Evolutionary conservation across 2,888 invertebrate genomes (phyloP), one percentile per base, ranked within the genome.

Genomic region (Diploptera punctata): DNA sequence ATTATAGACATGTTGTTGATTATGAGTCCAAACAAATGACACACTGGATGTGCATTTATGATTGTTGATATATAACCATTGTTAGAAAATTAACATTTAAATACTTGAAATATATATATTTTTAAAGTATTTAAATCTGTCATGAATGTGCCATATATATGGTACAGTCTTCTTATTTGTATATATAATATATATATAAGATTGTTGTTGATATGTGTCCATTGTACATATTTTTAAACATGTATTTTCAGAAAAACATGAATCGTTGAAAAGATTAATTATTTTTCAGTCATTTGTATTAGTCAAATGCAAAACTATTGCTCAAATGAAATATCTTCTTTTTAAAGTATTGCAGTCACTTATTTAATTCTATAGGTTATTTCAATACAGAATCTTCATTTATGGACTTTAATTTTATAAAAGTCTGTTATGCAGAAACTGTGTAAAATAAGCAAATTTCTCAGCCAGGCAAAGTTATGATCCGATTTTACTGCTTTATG

Each of bases 1-100:
- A 29, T n/a, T 57, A 26, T 29, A 29, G 26, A 24, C 29, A 57
- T 0, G 29, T 57, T 57, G 57, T 57, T 57, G 44, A 65, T 44
- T 10, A 26, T 47, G 38, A 61, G 38, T 47, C 65, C 65, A 47
- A 21, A 60, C 16, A 47, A 33, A 47, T 31, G 57, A 65, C 44
- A 44, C 24, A 65, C n/a, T 65, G 44, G 29, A 65, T 65, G 65
- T 65, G 65, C 65, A 65, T 65, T 65, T 65, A 43, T 62, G 47
- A 65, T 65, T 65, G 65, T 65, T 65, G 47, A 65, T 19, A 65
- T 44, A 44, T 47, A 24, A n/a, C 47, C 47, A 7, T 65, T 65
- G 47, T 65, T 65, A 65, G 65, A 44, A 26, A 5, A 65, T 44
- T 26, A 57, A 57, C 57, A 57, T 57, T 24, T 29, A 57, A 29